Evolutionary conservation across 2,888 invertebrate genomes (phyloP).

Genomic region (Anoplius nigerrimus): DNA sequence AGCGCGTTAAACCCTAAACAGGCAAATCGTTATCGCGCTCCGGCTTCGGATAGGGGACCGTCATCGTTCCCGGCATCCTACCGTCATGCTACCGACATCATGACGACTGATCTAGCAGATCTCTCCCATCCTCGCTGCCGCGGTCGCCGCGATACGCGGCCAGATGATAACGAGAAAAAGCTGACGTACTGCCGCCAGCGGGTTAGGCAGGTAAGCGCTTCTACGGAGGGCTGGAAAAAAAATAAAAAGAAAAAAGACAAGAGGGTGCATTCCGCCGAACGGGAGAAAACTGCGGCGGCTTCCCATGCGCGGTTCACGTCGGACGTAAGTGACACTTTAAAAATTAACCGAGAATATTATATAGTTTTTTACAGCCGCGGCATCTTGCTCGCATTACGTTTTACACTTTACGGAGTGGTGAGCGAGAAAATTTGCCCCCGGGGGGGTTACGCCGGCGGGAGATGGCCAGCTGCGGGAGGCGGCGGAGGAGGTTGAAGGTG

Average conservation of each 20-base stretch:
- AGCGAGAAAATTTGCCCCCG: slow-evolving; percentile 43
- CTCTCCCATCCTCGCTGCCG: slow-evolving; percentile 51
- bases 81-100: no score
- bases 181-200: no score
- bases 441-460: background rate
- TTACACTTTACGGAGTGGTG: slow-evolving; percentile 46
- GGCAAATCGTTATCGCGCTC: no score
- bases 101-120: slow-evolving; percentile 41
- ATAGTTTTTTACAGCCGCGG: slow-evolving; percentile 46
- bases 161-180: no score
- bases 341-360: slow-evolving; percentile 64
- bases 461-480: slow-evolving; percentile 15
- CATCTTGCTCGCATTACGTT: slow-evolving; percentile 48
- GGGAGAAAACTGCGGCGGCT: background rate
- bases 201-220: no score
- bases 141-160: no score
- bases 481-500: no score
- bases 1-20: no score
- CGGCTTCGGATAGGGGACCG: no score
- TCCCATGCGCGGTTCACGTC: slow-evolving; percentile 33
- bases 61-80: slow-evolving; percentile 5
- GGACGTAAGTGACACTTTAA: slow-evolving; percentile 57
- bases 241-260: slow-evolving; percentile 14
- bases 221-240: slow-evolving; percentile 13
- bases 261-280: background rate